Percentiles rank a stretch among this genome's conserved stretches.
Conservation (phyloP, 2,888 invertebrate species). For the Drosophila meridionalis region DNA sequence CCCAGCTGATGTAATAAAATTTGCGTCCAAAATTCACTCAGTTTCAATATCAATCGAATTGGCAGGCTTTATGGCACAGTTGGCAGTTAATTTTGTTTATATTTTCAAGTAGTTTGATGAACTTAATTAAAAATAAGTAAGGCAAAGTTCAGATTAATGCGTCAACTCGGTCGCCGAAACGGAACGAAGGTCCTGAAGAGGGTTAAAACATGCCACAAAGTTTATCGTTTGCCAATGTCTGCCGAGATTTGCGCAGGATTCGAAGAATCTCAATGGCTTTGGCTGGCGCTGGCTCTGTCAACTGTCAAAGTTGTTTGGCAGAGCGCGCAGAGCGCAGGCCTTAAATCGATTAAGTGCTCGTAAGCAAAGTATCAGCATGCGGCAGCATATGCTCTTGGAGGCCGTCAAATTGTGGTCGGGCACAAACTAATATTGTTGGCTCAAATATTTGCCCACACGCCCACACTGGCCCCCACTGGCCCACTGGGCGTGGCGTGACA, state of each 20-base stretch:
- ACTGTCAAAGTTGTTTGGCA: slow-evolving; percentile 55
- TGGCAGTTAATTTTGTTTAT: slow-evolving; percentile 71
- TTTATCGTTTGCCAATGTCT: slow-evolving; percentile 42
- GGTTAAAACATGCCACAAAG: slow-evolving; percentile 53
- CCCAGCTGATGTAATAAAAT: not conserved
- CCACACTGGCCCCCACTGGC: not conserved
- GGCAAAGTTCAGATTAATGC: slow-evolving; percentile 73
- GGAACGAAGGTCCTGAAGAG: slow-evolving; percentile 45
- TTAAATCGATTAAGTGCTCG: slow-evolving; percentile 61
- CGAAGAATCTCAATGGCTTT: slow-evolving; percentile 1
- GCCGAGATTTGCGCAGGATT: slow-evolving; percentile 36
- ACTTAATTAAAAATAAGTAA: slow-evolving; percentile 79
- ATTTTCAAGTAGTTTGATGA: slow-evolving; percentile 76
- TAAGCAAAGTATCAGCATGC: slow-evolving; percentile 52
- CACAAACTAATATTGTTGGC: slow-evolving; percentile 59
- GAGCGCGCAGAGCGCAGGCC: slow-evolving; percentile 34
- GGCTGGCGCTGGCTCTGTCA: slow-evolving; percentile 34
- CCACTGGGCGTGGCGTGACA: slow-evolving; percentile 1
- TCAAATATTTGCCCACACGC: slow-evolving; percentile 53
- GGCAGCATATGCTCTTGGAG: slow-evolving; percentile 38
- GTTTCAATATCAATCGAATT: slow-evolving; percentile 8
- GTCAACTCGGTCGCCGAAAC: slow-evolving; percentile 19
- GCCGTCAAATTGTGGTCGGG: slow-evolving; percentile 52
- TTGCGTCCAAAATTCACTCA: not conserved
- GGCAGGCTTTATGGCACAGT: slow-evolving; percentile 6